Conservation (phyloP, 2,888 invertebrate species). For the Leptopilina myrica region DNA sequence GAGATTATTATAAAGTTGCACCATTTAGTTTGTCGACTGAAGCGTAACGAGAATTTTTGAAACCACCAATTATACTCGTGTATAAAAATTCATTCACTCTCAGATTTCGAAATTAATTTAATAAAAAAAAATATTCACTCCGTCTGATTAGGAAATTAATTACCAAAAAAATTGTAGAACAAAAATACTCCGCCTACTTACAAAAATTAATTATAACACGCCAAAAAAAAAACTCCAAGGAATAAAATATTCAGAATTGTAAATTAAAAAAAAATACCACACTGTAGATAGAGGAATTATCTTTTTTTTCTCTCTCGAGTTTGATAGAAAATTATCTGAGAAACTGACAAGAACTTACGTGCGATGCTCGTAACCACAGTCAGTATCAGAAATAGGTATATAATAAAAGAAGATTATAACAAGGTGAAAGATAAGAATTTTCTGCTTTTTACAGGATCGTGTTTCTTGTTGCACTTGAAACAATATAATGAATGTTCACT, state of each 20-base stretch:
- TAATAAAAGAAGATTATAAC: conserved; percentile 24
- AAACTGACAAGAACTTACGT: conserved; percentile 8
- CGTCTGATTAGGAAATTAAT: too few species aligned
- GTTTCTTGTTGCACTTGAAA: conserved; percentile 26
- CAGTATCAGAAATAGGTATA: neutral
- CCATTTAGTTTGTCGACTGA: neutral
- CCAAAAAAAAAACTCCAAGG: too few species aligned
- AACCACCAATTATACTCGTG: neutral
- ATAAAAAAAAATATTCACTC: too few species aligned
- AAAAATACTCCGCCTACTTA: too few species aligned
- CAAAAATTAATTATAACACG: too few species aligned
- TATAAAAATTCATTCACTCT: neutral
- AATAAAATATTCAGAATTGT: too few species aligned
- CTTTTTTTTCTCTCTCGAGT: neutral
- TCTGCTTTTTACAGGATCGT: conserved; percentile 20
- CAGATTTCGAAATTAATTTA: too few species aligned
- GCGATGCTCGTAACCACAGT: neutral
- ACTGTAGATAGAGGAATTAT: neutral
- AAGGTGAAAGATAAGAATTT: conserved; percentile 22
- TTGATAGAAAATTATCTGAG: neutral
- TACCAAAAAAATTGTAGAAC: too few species aligned
- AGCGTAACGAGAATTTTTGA: neutral
- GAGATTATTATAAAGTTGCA: neutral
- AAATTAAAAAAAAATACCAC: neutral
- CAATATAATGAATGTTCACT: conserved; percentile 32